A percentile compares a stretch with the other conserved stretches of the same genome.
Evolutionary conservation across 2,797 vertebrate species (phyloP).

Genomic region (Furcifer pardalis): DNA sequence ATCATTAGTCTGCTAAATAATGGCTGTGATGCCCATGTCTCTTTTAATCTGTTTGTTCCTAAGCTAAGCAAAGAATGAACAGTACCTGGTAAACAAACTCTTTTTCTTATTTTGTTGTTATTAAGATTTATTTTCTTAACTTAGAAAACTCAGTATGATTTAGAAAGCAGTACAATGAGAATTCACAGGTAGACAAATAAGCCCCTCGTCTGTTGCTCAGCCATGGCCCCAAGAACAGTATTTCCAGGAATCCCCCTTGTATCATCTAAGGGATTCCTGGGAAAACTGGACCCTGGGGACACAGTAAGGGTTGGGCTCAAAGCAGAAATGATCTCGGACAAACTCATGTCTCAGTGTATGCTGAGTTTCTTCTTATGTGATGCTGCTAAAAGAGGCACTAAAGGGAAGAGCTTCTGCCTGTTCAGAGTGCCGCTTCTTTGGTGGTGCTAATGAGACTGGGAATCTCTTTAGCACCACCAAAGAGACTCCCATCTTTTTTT

Average conservation of each 20-base stretch:
- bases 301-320: conserved; percentile 71
- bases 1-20: neutral
- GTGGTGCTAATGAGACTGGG: neutral
- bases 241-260: conserved; percentile 99
- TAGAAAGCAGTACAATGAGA: neutral
- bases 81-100: neutral
- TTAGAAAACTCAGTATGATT: neutral
- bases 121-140: neutral
- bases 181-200: no score
- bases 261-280: conserved; percentile 99
- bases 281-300: conserved; percentile 99
- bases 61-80: neutral
- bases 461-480: no score
- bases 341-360: neutral
- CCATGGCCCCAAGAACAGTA: conserved; percentile 99
- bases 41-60: neutral
- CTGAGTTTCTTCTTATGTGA: neutral
- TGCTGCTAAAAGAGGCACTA: neutral
- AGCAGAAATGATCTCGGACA: neutral
- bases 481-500: neutral
- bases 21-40: neutral
- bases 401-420: neutral
- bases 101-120: neutral
- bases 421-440: neutral
- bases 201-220: conserved; percentile 65